Base-by-base conservation (phyloP, 2,888 invertebrate genomes). In the Diachrysia chrysitis region DNA sequence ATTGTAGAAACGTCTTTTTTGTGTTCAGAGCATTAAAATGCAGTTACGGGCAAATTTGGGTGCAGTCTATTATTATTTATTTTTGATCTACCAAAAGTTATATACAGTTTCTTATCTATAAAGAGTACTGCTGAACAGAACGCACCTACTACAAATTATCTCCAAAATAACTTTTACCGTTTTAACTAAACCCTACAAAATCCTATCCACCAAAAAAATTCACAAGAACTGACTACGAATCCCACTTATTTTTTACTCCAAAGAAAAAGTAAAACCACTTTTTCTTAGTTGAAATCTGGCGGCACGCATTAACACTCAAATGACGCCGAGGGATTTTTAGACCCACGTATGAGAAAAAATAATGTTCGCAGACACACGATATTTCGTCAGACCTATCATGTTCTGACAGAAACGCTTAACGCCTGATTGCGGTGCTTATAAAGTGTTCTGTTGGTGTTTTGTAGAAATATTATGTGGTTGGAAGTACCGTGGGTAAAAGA, bases 391-490 rank as follows among this genome's bases (percentile, higher is more conserved):
- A 35, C 21, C 55, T 57, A 59, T 72, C 55, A 56, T 51, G 4
- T 17, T 66, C 64, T 80, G 81, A 80, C 81, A 78, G 71, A 16
- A 19, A n/a, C 65, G 60, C 67, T 75, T 82, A 71, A 61, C 48
- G 37, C 32, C 2, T 75, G 61, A 75, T 78, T 62, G 61, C 61
- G 12, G 14, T 57, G 25, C 73, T 68, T 64, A 68, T 42, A 65
- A 57, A 35, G 23, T 62, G 54, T 17, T 57, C 58, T 29, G 32
- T 6, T 37, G 17, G 56, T 42, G 54, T 70, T 76, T 69, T 21
- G 76, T 76, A 73, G 70, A 64, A 65, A 66, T 71, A 46, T 63
- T 53, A 42, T 51, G 23, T 19, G 23, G n/a, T 19, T 6, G 56
- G 10, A 35, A n/a, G 55, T 63, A 54, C 23, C 51, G 5, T n/a